Evolutionary conservation across 2,113 vertebrate genomes (phyloP).

Genomic region (Amia ocellicauda): DNA sequence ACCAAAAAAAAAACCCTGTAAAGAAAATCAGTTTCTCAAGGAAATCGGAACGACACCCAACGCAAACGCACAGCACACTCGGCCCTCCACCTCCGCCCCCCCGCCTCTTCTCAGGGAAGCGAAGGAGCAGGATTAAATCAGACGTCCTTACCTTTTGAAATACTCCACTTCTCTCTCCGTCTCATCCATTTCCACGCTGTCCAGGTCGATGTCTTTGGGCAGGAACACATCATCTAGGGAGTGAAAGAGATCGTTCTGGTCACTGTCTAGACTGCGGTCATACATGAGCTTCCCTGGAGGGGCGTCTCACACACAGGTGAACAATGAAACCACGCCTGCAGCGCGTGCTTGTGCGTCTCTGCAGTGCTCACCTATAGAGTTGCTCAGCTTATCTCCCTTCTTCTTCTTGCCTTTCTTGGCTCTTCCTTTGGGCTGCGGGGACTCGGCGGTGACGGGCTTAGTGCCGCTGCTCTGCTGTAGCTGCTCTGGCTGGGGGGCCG

Average conservation of each 20-base stretch:
- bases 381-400: constrained; percentile 83
- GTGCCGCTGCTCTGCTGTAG: constrained; percentile 60
- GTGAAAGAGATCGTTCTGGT: constrained; percentile 19
- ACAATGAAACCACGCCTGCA: no score
- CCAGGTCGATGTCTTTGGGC: constrained; percentile 97
- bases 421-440: constrained; percentile 75
- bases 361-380: constrained; percentile 80
- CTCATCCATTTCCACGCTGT: constrained; percentile 96
- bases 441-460: constrained; percentile 69
- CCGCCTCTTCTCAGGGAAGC: no score
- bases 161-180: constrained; percentile 96
- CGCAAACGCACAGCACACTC: no score
- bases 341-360: no score
- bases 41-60: no score
- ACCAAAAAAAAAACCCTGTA: no score
- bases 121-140: no score
- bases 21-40: no score
- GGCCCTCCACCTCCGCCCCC: no score
- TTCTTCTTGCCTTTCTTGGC: constrained; percentile 94
- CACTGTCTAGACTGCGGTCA: background rate
- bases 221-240: constrained; percentile 94
- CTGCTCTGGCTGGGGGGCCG: constrained; percentile 53
- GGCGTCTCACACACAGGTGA: background rate
- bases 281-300: background rate
- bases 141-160: constrained; percentile 98